Conservation (phyloP, 2,888 invertebrate species). For the Drosophila anomelani region DNA sequence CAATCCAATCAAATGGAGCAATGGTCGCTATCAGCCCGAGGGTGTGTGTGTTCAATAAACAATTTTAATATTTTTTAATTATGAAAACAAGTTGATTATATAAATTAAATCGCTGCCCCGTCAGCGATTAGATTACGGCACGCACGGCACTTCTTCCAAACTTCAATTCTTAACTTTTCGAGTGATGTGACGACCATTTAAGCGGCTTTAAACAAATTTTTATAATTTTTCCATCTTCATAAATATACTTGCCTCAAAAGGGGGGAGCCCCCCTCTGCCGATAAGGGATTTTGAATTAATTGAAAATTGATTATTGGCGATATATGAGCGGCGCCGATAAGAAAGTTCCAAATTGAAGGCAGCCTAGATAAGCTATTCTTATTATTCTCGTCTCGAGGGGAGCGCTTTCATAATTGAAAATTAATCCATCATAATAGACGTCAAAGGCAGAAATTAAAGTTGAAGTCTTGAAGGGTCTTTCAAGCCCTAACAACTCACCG, state of each 20-base stretch:
- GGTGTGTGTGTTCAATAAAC: conserved; percentile 60
- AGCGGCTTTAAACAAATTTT: conserved; percentile 79
- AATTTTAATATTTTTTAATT: conserved; percentile 82
- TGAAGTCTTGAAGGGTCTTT: conserved; percentile 15
- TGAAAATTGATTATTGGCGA: conserved; percentile 81
- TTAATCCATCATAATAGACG: conserved; percentile 84
- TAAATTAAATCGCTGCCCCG: conserved; percentile 79
- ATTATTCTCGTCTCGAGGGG: conserved; percentile 16
- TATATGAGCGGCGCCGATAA: conserved; percentile 48
- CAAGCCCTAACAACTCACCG: conserved; percentile 12
- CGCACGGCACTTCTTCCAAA: conserved; percentile 11
- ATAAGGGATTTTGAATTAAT: conserved; percentile 75
- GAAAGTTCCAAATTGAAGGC: conserved; percentile 52
- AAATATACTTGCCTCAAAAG: conserved; percentile 22
- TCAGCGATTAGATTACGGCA: conserved; percentile 74
- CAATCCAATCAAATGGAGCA: conserved; percentile 42
- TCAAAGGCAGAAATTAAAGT: conserved; percentile 60
- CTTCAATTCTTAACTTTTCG: conserved; percentile 46
- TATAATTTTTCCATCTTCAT: conserved; percentile 63
- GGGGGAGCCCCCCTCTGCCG: conserved; percentile 11
- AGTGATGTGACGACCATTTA: conserved; percentile 80
- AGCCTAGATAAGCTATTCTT: conserved; percentile 39
- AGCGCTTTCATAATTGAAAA: conserved; percentile 79
- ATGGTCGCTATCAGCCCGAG: conserved; percentile 22
- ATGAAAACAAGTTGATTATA: conserved; percentile 82